phyloP scores from a whole-genome alignment of 2,888 invertebrate genomes.

The Penaeus monodon region DNA sequence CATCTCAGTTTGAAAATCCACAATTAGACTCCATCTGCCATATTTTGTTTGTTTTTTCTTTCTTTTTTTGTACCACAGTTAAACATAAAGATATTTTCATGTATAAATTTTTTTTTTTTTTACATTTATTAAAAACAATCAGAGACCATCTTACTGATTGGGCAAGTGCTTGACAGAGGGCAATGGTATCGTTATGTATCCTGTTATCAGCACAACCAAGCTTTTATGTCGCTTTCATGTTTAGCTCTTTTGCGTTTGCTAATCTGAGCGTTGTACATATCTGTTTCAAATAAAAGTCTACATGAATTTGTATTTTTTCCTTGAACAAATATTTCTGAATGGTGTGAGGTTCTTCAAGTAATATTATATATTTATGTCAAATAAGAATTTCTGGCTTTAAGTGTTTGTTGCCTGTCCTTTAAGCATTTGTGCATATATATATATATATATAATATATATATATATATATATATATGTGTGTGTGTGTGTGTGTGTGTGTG shows the following conservation, averaged over 20 bases:
- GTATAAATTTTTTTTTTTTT: too few species aligned
- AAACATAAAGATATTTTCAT: too few species aligned
- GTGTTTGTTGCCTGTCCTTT: background rate
- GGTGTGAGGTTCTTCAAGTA: too few species aligned
- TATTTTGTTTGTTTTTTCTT: too few species aligned
- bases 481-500: background rate
- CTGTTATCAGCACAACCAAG: too few species aligned
- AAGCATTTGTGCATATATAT: too few species aligned
- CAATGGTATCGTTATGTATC: background rate
- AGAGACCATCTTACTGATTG: too few species aligned
- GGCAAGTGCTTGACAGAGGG: background rate
- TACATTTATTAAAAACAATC: too few species aligned
- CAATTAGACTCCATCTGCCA: too few species aligned
- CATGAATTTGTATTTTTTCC: background rate
- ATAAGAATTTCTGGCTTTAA: background rate
- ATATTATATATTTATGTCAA: background rate
- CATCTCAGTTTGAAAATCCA: too few species aligned
- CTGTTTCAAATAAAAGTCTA: conserved; percentile 45
- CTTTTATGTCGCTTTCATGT: conserved; percentile 1
- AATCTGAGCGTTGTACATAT: conserved; percentile 38
- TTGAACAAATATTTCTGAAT: background rate
- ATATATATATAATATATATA: too few species aligned
- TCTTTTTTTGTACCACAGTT: too few species aligned
- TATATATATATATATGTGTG: background rate
- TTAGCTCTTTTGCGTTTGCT: conserved; percentile 37